A percentile compares a stretch with the other conserved stretches of the same genome.
Evolutionary conservation across 2,113 vertebrate species (phyloP).

Genomic region (Martes martes): DNA sequence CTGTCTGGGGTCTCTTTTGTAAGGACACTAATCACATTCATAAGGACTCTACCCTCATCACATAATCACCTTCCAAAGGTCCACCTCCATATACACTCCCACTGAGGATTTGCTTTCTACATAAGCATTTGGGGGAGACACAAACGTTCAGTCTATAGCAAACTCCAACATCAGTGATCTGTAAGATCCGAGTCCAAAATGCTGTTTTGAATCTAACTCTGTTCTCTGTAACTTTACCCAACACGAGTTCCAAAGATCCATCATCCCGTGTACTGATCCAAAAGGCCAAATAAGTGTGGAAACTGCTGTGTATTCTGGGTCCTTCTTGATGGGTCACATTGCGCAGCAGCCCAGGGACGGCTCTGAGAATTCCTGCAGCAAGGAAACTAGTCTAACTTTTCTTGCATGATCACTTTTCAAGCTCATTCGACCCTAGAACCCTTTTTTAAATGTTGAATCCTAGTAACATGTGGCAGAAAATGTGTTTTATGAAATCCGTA

Average conservation of each 20-base stretch:
- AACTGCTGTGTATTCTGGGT: not conserved
- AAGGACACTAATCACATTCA: not conserved
- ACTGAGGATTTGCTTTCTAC: not conserved
- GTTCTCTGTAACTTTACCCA: not conserved
- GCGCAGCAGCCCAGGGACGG: not conserved
- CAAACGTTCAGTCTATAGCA: not conserved
- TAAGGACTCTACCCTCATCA: not conserved
- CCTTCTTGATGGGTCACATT: not conserved
- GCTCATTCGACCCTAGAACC: not conserved
- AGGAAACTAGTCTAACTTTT: not conserved
- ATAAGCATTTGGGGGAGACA: not conserved
- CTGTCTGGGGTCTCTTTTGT: not conserved
- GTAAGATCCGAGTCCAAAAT: not conserved
- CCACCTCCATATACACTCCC: not conserved
- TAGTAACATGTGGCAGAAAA: not conserved
- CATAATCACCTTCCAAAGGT: not conserved
- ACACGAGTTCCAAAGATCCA: not conserved
- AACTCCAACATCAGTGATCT: not conserved
- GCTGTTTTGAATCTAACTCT: not conserved
- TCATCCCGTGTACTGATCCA: not conserved
- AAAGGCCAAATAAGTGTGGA: not conserved
- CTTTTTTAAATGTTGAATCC: not conserved
- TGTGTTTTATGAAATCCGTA: not conserved
- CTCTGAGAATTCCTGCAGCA: conserved; percentile 1
- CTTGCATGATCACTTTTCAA: not conserved